A percentile compares a stretch with the other conserved stretches of the same genome.
Conservation (phyloP, 2,888 invertebrate species). For the Tuta absoluta region DNA sequence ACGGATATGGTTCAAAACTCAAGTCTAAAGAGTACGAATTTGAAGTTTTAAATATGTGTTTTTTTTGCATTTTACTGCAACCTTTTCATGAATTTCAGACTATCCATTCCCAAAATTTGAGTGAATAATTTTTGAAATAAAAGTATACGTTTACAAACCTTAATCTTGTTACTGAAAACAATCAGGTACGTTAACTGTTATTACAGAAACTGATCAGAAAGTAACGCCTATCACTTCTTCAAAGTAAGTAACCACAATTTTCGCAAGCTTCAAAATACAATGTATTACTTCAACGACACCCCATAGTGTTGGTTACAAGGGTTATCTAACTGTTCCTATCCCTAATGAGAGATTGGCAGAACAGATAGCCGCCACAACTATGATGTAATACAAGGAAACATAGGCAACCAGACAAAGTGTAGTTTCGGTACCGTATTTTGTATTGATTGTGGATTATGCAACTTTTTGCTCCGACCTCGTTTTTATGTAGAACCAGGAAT, state of each 20-base stretch:
- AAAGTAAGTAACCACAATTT: not conserved
- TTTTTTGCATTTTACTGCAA: too few relatives aligned
- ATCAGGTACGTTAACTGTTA: too few relatives aligned
- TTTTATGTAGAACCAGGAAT: not conserved
- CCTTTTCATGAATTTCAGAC: too few relatives aligned
- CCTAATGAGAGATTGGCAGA: constrained; percentile 18
- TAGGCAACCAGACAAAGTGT: not conserved
- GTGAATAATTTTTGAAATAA: too few relatives aligned
- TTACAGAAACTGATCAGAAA: not conserved
- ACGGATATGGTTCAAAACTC: too few relatives aligned
- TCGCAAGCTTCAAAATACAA: too few relatives aligned
- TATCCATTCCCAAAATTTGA: too few relatives aligned
- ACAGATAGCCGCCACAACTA: not conserved
- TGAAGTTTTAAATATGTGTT: too few relatives aligned
- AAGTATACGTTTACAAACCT: too few relatives aligned
- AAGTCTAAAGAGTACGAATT: too few relatives aligned
- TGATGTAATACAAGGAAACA: constrained; percentile 17
- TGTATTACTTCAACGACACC: not conserved
- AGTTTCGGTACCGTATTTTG: not conserved
- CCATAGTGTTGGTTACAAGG: not conserved
- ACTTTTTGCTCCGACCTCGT: not conserved
- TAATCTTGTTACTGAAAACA: too few relatives aligned
- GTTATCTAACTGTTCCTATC: constrained; percentile 17
- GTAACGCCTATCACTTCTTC: not conserved
- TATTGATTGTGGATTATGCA: too few relatives aligned